Evolutionary conservation across 2,888 invertebrate genomes (phyloP), one percentile per base, ranked within the genome.

Genomic region (Rotaria sp.): DNA sequence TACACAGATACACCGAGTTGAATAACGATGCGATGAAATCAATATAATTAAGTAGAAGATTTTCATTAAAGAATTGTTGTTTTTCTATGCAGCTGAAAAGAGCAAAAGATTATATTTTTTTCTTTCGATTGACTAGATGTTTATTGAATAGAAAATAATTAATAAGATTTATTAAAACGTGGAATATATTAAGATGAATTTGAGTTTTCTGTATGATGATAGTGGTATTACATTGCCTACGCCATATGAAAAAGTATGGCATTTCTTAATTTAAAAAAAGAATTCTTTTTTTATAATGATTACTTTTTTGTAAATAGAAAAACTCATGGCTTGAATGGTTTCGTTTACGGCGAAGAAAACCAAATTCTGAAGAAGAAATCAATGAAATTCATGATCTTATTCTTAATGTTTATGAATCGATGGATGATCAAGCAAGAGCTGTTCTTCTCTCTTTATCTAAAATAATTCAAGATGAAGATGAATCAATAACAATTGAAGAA

Each of bases 401-500:
- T 80, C 45, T 45, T 0, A 80, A 80, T 80, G 80, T 80, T 41
- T 80, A 80, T n/a, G 80, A 80, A 80, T 41, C 80, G 0, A 80
- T 80, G 80, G 80, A 80, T 45, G 80, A 80, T 45, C 80, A 80
- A 80, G 80, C 80, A 45, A 26, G 80, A 80, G 80, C 80, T 13
- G n/a, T 80, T 45, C 18, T 80, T 45, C 80, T 80, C 24, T 80
- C 80, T 26, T 21, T 80, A 13, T 45, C 24, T 1, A 80, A 80
- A 80, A 15, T 80, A 26, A 11, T 80, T 80, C 45, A 80, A 45
- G 80, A 80, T 80, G 80, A 80, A 45, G 80, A 80, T 45, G n/a
- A 13, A 26, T 45, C 26, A n/a, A 5, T 80, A 3, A 24, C 80
- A 26, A 41, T 45, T 2, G 80, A 80, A 80, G 45, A 80, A 45